These are phyloP conservation scores for Aldabrachelys gigantea DNA, from an alignment of 2,113 vertebrate genomes.

Conservation along the genomic window DNA sequence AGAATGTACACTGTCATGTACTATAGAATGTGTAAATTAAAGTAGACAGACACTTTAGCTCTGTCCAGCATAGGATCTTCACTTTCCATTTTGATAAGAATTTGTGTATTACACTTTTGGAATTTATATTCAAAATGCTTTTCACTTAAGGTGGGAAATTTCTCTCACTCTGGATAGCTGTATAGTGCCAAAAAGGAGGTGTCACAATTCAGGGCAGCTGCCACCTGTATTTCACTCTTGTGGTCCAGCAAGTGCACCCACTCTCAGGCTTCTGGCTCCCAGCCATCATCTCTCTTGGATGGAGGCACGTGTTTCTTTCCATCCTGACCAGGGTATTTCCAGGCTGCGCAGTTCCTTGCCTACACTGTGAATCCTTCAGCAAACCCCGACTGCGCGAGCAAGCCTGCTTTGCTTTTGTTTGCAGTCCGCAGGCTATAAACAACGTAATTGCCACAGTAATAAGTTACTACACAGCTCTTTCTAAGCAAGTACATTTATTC, in stretches of 20 bases:
- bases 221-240: not conserved
- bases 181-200: not conserved
- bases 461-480: too few relatives aligned
- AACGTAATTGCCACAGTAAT: too few relatives aligned
- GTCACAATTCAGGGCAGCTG: not conserved
- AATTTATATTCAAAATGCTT: not conserved
- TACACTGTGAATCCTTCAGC: too few relatives aligned
- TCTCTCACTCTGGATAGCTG: not conserved
- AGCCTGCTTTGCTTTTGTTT: too few relatives aligned
- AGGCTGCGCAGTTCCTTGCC: too few relatives aligned
- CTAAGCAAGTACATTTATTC: too few relatives aligned
- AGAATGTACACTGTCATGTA: not conserved
- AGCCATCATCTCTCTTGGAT: too few relatives aligned
- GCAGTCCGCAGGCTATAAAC: too few relatives aligned
- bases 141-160: not conserved
- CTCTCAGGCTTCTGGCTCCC: too few relatives aligned
- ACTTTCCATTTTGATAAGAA: slow-evolving; percentile 29
- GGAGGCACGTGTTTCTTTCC: too few relatives aligned
- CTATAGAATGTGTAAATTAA: not conserved
- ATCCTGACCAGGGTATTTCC: too few relatives aligned
- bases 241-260: not conserved
- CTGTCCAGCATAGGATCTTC: not conserved
- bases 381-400: too few relatives aligned
- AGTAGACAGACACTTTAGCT: not conserved
- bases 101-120: not conserved